phyloP scores from a whole-genome alignment of 2,797 vertebrate genomes.

The Paramormyrops hopkinsi region DNA sequence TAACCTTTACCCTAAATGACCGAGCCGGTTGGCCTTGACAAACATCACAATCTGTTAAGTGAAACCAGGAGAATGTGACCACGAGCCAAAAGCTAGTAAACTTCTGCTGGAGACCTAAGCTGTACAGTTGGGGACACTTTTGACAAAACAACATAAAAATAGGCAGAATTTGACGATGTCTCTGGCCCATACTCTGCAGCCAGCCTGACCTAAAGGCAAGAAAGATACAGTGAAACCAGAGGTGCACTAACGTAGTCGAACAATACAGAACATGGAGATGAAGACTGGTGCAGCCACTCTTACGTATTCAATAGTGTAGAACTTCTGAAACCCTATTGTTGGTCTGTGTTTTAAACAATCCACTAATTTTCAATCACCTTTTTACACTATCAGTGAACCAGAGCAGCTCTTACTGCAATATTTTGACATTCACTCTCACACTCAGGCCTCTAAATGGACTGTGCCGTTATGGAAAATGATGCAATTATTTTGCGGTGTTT shows the following conservation, averaged over 20 bases:
- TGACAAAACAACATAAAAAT: neutral
- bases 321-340: neutral
- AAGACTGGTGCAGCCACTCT: neutral
- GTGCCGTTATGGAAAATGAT: neutral
- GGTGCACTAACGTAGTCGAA: neutral
- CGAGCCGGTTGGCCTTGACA: neutral
- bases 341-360: neutral
- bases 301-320: neutral
- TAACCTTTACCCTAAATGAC: neutral
- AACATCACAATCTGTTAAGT: neutral
- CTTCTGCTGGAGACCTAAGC: neutral
- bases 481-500: slow-evolving; percentile 1
- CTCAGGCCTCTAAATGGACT: neutral
- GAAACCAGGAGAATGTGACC: neutral
- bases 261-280: neutral
- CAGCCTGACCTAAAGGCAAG: neutral
- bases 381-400: neutral
- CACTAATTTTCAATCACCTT: neutral
- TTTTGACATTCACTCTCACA: neutral
- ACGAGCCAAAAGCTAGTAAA: neutral
- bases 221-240: neutral
- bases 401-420: neutral
- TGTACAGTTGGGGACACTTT: neutral
- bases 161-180: neutral
- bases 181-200: neutral